A percentile compares a stretch with the other conserved stretches of the same genome.
Conservation (phyloP, 2,113 vertebrate genomes). For the Perca fluviatilis region DNA sequence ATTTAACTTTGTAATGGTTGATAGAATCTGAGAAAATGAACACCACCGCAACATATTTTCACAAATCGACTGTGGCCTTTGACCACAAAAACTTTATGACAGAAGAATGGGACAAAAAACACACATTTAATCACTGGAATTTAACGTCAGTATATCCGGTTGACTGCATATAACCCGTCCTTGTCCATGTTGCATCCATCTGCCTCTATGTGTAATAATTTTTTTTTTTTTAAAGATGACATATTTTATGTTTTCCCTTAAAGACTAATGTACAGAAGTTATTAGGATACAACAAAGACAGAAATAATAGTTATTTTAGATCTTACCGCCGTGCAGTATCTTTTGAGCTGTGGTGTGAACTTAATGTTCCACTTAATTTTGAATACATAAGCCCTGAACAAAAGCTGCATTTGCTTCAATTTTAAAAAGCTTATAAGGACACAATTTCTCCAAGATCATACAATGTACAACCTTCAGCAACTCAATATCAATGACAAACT, state of each 20-base stretch:
- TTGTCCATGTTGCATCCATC: neutral
- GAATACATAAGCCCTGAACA: neutral
- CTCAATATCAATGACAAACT: neutral
- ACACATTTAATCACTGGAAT: neutral
- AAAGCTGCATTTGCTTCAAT: neutral
- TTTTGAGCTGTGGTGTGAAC: neutral
- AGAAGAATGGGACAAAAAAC: neutral
- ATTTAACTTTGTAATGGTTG: neutral
- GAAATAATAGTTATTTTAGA: neutral
- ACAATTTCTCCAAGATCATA: neutral
- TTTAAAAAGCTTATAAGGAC: neutral
- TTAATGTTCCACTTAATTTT: neutral
- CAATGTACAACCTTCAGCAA: constrained; percentile 1
- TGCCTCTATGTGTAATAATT: neutral
- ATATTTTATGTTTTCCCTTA: neutral
- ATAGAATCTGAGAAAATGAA: neutral
- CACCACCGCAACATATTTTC: neutral
- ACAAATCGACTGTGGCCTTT: neutral
- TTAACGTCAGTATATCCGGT: neutral
- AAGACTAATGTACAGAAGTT: neutral
- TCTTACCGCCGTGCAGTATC: neutral
- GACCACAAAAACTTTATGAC: neutral
- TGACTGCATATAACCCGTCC: neutral
- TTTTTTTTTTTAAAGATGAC: neutral
- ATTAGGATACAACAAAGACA: neutral